Percentiles rank a stretch among this genome's conserved stretches.
Conservation (phyloP, 2,797 vertebrate genomes). For the Sebastes hubbsi region DNA sequence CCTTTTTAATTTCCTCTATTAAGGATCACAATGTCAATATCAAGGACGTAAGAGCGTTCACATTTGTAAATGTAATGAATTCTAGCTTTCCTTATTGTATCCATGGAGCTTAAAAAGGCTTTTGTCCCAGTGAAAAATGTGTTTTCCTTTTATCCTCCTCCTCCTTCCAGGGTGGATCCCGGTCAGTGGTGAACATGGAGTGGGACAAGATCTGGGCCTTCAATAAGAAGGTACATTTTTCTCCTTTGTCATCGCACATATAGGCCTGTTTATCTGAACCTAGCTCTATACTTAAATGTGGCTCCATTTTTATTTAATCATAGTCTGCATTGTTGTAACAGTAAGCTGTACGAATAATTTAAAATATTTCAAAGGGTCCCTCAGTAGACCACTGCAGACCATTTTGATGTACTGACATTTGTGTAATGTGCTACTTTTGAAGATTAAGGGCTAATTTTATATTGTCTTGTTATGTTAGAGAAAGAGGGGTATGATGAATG, state of each 20-base stretch:
- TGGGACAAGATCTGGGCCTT: conserved; percentile 99
- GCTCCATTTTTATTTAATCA: neutral
- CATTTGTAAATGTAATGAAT: neutral
- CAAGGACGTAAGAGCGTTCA: neutral
- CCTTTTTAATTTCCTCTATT: too few relatives aligned
- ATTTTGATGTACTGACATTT: neutral
- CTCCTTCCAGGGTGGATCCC: conserved; percentile 90
- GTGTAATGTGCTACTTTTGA: neutral
- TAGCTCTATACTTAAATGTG: neutral
- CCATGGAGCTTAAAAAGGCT: neutral
- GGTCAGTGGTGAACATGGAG: conserved; percentile 99
- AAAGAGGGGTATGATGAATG: neutral
- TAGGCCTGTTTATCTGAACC: neutral
- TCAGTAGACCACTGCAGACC: neutral
- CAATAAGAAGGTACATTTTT: conserved; percentile 93
- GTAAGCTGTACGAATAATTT: neutral
- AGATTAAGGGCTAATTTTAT: neutral
- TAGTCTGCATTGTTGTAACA: neutral
- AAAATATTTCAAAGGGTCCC: neutral
- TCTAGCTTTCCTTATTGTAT: neutral
- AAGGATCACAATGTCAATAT: neutral
- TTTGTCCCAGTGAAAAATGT: neutral
- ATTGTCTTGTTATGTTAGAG: neutral
- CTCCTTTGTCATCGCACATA: neutral
- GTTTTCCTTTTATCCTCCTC: neutral